A percentile compares a stretch with the other conserved stretches of the same genome.
Evolutionary conservation across 2,113 vertebrate species (phyloP).

Genomic region (Rhea pennata): DNA sequence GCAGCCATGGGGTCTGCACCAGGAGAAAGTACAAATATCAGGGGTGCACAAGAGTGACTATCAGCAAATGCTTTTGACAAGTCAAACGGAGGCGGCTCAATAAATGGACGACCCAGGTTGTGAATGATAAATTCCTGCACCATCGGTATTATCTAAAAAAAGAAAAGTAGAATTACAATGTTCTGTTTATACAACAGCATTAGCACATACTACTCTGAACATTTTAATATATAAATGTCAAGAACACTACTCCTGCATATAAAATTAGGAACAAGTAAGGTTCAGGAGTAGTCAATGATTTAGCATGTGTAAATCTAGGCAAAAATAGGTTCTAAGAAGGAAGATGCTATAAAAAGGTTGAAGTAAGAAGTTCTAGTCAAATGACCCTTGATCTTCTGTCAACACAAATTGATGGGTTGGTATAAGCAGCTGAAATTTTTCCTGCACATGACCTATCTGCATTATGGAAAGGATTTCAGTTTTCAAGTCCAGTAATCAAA

Average conservation of each 20-base stretch:
- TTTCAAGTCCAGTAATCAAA: neutral
- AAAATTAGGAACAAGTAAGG: neutral
- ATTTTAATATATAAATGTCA: neutral
- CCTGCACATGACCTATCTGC: neutral
- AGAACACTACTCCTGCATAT: neutral
- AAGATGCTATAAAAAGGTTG: neutral
- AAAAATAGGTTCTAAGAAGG: neutral
- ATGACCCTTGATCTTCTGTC: neutral
- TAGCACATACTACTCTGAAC: neutral
- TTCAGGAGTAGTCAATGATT: neutral
- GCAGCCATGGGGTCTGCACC: slow-evolving; percentile 88
- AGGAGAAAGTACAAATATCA: slow-evolving; percentile 88
- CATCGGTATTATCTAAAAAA: slow-evolving; percentile 83
- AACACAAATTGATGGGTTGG: neutral
- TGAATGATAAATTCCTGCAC: slow-evolving; percentile 84
- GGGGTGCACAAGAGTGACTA: slow-evolving; percentile 83
- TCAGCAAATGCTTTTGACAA: slow-evolving; percentile 85
- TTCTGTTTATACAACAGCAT: neutral
- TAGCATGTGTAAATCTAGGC: neutral
- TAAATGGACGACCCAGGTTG: slow-evolving; percentile 81
- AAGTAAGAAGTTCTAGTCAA: neutral
- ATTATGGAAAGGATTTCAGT: neutral
- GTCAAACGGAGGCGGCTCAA: slow-evolving; percentile 90
- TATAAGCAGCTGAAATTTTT: neutral
- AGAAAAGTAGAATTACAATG: neutral